A percentile compares a stretch with the other conserved stretches of the same genome.
Evolutionary conservation across 2,113 vertebrate genomes (phyloP).

Genomic region (Ciconia maguari): DNA sequence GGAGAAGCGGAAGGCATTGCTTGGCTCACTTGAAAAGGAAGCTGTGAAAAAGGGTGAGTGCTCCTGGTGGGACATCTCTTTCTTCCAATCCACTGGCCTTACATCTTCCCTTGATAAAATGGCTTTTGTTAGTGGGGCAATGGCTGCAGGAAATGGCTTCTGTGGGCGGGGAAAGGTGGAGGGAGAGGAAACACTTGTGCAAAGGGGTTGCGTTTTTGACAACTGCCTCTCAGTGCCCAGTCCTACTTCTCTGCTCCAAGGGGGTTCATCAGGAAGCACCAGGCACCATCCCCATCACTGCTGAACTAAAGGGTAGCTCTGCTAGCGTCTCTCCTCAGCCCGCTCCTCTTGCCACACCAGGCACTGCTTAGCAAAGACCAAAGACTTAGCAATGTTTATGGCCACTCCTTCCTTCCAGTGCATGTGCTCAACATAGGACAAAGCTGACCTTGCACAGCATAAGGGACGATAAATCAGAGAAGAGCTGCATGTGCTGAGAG

Average conservation of each 20-base stretch:
- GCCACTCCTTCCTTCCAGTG: not conserved
- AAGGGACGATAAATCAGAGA: not conserved
- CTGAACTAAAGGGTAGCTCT: not conserved
- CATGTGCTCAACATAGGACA: not conserved
- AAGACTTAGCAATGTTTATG: not conserved
- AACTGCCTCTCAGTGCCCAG: not conserved
- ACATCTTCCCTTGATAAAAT: not conserved
- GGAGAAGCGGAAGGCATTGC: not conserved
- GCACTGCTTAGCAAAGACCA: not conserved
- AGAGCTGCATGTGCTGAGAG: not conserved
- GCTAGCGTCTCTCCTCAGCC: not conserved
- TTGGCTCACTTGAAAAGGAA: constrained; percentile 43
- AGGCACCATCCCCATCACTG: not conserved
- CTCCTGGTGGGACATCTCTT: not conserved
- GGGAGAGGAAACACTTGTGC: not conserved
- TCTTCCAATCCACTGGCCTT: not conserved
- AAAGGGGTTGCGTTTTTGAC: not conserved
- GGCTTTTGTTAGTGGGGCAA: not conserved
- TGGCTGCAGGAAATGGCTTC: not conserved
- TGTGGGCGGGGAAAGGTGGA: not conserved
- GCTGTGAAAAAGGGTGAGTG: constrained; percentile 61
- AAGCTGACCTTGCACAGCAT: not conserved
- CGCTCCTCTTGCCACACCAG: not conserved
- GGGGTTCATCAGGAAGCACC: not conserved
- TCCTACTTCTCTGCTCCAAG: not conserved